A percentile compares a stretch with the other conserved stretches of the same genome.
Conservation (phyloP, 2,888 invertebrate genomes). For the Artemia sinica region DNA sequence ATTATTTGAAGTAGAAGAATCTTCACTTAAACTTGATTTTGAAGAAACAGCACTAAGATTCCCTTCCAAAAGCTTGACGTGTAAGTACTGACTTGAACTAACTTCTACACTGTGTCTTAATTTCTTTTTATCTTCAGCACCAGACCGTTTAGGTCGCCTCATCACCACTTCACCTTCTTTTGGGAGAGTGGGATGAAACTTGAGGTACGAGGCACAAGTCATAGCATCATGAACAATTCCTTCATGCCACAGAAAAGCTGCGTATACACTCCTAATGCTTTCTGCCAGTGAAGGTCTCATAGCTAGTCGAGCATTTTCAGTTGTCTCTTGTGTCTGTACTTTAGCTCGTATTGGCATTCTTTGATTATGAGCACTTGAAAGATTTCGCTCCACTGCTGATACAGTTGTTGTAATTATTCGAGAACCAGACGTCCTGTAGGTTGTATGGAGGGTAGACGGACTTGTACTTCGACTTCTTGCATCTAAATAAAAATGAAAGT, state of each 20-base stretch:
- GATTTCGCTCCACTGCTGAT: not conserved
- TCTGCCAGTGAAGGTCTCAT: conserved; percentile 82
- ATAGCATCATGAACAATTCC: conserved; percentile 93
- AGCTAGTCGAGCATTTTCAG: conserved; percentile 54
- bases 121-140: conserved; percentile 34
- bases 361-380: not conserved
- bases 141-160: conserved; percentile 36
- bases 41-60: conserved; percentile 10
- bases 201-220: conserved; percentile 88
- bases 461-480: conserved; percentile 30
- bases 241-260: conserved; percentile 92
- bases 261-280: conserved; percentile 80
- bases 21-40: conserved; percentile 11
- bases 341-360: not conserved
- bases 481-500: conserved; percentile 22
- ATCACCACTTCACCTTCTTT: conserved; percentile 60
- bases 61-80: conserved; percentile 16
- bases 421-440: conserved; percentile 34
- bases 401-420: not conserved
- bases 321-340: not conserved
- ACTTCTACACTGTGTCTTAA: conserved; percentile 82
- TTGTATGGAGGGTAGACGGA: conserved; percentile 28
- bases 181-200: conserved; percentile 72
- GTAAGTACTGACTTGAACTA: conserved; percentile 29
- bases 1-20: not conserved